Conservation (phyloP, 2,113 vertebrate genomes). For the Arenaria interpres region DNA sequence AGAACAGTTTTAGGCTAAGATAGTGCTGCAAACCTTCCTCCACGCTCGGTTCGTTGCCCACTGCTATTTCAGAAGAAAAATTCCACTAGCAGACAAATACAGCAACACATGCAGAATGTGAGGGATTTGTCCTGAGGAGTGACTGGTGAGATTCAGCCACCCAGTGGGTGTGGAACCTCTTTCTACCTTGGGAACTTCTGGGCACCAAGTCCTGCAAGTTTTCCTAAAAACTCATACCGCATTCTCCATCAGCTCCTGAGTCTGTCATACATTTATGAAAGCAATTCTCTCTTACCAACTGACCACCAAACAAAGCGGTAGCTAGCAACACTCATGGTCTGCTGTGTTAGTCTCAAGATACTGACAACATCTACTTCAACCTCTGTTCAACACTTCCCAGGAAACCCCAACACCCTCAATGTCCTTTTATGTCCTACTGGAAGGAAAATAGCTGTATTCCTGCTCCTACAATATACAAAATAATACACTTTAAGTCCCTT, state of each 20-base stretch:
- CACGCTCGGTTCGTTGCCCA: background rate
- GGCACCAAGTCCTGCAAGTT: background rate
- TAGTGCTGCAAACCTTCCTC: background rate
- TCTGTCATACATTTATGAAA: accelerated
- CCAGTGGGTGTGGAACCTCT: background rate
- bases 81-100: too few relatives aligned
- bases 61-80: background rate
- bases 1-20: background rate
- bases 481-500: accelerated
- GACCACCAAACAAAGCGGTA: accelerated
- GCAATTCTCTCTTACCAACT: too few relatives aligned
- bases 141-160: accelerated
- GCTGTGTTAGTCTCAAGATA: too few relatives aligned
- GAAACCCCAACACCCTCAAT: too few relatives aligned
- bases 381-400: background rate
- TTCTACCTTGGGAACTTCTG: background rate
- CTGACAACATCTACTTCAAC: background rate
- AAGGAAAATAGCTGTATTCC: background rate
- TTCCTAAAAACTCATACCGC: background rate
- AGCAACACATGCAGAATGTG: accelerated
- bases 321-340: accelerated
- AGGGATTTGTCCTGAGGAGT: accelerated
- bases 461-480: background rate
- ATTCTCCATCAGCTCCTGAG: background rate
- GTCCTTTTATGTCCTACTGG: background rate